phyloP scores from a whole-genome alignment of 2,113 vertebrate species.

The Progne subis region DNA sequence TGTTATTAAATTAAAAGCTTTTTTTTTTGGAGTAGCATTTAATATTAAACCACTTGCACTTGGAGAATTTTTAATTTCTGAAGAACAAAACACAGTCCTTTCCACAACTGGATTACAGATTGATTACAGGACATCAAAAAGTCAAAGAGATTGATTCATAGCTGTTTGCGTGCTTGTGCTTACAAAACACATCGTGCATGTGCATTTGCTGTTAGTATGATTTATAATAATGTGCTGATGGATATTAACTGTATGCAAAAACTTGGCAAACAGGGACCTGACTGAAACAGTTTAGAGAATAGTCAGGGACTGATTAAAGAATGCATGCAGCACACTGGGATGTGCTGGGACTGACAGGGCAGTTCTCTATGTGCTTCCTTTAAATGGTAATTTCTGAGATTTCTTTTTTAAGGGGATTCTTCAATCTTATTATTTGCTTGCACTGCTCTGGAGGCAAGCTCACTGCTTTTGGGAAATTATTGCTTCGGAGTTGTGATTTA shows the following conservation, averaged over 20 bases:
- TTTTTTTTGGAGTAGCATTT: background rate
- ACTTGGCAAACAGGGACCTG: background rate
- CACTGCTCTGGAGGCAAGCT: background rate
- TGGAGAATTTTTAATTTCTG: slow-evolving; percentile 22
- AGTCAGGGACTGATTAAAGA: background rate
- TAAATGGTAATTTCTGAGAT: background rate
- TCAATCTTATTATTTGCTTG: background rate
- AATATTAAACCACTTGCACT: background rate
- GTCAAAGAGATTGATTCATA: slow-evolving; percentile 7
- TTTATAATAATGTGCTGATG: background rate
- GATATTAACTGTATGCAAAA: background rate
- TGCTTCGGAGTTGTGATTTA: background rate
- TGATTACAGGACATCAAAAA: slow-evolving; percentile 10
- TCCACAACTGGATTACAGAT: background rate
- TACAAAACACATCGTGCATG: background rate
- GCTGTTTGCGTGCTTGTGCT: background rate
- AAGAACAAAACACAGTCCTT: background rate
- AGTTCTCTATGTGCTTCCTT: background rate
- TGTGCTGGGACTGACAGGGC: background rate
- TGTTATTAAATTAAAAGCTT: slow-evolving; percentile 22
- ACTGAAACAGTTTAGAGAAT: background rate
- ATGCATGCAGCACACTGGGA: background rate
- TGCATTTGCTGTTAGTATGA: background rate
- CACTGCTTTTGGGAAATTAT: background rate
- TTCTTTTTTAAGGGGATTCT: background rate